phyloP scores from a whole-genome alignment of 2,113 vertebrate species.

The Phyllostomus discolor region DNA sequence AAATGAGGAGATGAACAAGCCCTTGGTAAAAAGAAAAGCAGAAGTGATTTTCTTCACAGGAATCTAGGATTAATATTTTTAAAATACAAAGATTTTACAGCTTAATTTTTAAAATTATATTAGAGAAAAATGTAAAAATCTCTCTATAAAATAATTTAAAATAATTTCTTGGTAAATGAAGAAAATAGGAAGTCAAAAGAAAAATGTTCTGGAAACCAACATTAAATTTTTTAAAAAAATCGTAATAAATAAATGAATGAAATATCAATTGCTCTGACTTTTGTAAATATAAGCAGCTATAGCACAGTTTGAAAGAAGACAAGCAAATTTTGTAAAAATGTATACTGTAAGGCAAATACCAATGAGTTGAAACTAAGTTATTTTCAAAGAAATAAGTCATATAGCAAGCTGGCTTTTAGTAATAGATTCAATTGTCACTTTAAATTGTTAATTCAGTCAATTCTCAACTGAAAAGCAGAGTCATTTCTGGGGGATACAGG shows the following conservation, averaged over 20 bases:
- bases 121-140: neutral
- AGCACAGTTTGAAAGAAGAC: neutral
- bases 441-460: too few relatives aligned
- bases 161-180: neutral
- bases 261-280: neutral
- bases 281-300: neutral
- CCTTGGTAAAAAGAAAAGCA: neutral
- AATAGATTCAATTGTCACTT: conserved; percentile 21
- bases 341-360: neutral
- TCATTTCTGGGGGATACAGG: too few relatives aligned
- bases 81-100: neutral
- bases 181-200: neutral
- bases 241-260: neutral
- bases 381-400: conserved; percentile 5
- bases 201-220: neutral
- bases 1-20: neutral
- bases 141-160: neutral
- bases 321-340: neutral
- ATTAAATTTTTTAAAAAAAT: neutral
- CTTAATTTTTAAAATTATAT: neutral
- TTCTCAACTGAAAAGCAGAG: too few relatives aligned
- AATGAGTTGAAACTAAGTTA: neutral
- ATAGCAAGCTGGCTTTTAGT: conserved; percentile 14
- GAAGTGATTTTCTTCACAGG: neutral
- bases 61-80: neutral